Conservation (phyloP, 2,888 invertebrate genomes). For the Ectemnius cavifrons region DNA sequence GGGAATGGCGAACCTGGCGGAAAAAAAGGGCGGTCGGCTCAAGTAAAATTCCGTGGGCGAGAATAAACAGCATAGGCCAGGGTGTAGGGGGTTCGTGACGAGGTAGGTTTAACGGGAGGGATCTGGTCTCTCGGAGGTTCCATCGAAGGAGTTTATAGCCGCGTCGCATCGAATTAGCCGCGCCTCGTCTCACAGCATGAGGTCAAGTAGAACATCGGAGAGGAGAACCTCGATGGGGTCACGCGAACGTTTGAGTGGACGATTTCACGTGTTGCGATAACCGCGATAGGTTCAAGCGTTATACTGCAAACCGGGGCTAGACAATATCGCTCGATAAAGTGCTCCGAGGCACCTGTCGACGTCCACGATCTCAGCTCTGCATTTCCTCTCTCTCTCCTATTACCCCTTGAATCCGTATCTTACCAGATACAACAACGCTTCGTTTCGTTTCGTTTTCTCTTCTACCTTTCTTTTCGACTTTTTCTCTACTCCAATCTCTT, state of each 20-base stretch:
- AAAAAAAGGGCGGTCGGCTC: too few species aligned
- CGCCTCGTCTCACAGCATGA: slow-evolving; percentile 33
- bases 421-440: slow-evolving; percentile 43
- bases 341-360: slow-evolving; percentile 51
- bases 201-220: slow-evolving; percentile 39
- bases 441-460: slow-evolving; percentile 19
- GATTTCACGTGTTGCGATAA: slow-evolving; percentile 56
- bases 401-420: slow-evolving; percentile 44
- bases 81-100: background rate
- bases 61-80: background rate
- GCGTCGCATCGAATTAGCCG: slow-evolving; percentile 41
- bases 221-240: slow-evolving; percentile 42
- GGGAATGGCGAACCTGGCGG: too few species aligned
- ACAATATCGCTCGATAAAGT: slow-evolving; percentile 42
- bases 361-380: slow-evolving; percentile 45
- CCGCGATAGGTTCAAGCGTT: slow-evolving; percentile 32
- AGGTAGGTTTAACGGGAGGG: background rate
- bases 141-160: slow-evolving; percentile 31
- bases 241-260: slow-evolving; percentile 48
- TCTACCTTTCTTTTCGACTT: slow-evolving; percentile 12
- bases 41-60: background rate
- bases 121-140: slow-evolving; percentile 13
- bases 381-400: slow-evolving; percentile 37
- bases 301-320: slow-evolving; percentile 12
- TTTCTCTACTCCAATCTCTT: slow-evolving; percentile 10